A percentile compares a stretch with the other conserved stretches of the same genome.
These are phyloP conservation scores for Argentina silus DNA, from an alignment of 2,797 vertebrate genomes.

Conservation along the genomic window DNA sequence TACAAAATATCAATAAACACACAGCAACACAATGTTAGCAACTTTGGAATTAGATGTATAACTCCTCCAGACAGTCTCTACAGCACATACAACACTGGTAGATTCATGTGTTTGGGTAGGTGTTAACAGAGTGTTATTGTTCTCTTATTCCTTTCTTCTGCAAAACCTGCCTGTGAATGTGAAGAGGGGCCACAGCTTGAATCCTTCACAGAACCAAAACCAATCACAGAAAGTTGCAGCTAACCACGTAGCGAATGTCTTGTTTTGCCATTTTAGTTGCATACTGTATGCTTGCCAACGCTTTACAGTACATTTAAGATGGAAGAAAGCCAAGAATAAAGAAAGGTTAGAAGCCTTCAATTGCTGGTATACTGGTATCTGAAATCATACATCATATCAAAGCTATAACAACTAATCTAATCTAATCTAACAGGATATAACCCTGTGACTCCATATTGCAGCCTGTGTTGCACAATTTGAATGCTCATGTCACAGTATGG, in stretches of 20 bases:
- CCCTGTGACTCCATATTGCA: no score
- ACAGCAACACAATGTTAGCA: constrained; percentile 16
- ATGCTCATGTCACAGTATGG: no score
- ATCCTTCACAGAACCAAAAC: neutral
- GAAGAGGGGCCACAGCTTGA: constrained; percentile 1
- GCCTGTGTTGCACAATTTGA: no score
- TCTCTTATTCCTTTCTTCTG: neutral
- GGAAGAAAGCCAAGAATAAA: neutral
- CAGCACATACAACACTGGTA: neutral
- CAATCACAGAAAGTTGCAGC: neutral
- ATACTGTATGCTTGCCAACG: no score
- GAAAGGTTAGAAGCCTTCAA: neutral
- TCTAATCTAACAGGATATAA: neutral
- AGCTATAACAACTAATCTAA: neutral
- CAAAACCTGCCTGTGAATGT: constrained; percentile 8
- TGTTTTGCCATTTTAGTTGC: no score
- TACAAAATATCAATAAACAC: constrained; percentile 37
- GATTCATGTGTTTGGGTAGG: constrained; percentile 4
- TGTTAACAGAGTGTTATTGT: neutral
- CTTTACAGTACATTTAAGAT: neutral
- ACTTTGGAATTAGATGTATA: constrained; percentile 20
- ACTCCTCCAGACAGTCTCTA: constrained; percentile 15
- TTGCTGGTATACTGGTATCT: neutral
- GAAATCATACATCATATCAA: neutral
- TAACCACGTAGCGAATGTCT: neutral